Conservation (phyloP, 2,113 vertebrate species). For the Enhydra lutris region DNA sequence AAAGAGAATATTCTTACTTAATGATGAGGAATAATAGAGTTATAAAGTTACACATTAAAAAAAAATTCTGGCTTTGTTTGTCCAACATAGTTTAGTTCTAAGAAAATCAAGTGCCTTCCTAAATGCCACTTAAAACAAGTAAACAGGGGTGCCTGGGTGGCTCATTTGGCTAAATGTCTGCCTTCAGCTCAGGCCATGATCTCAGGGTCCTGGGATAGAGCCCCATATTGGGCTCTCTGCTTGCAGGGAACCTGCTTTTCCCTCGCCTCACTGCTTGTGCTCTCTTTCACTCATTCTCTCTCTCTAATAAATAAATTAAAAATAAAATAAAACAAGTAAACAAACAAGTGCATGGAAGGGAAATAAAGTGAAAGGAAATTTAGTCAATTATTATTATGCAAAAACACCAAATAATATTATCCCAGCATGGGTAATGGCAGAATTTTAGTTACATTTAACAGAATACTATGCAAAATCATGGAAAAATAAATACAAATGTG, state of each 20-base stretch:
- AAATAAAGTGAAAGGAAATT: neutral
- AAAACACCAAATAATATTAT: neutral
- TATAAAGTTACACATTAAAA: neutral
- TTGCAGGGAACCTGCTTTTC: neutral
- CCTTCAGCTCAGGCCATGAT: no score
- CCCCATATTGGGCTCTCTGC: neutral
- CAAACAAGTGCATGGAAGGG: neutral
- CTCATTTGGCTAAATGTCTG: no score
- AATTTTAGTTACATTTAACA: neutral
- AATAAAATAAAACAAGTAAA: neutral
- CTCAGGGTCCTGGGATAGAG: no score
- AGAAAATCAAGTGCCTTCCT: neutral
- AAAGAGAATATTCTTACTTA: neutral
- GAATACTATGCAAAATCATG: neutral
- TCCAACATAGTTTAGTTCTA: neutral
- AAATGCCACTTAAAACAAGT: neutral
- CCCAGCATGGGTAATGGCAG: neutral
- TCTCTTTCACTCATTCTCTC: neutral
- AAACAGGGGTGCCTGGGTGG: neutral
- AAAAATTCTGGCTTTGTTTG: neutral
- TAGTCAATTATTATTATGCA: neutral
- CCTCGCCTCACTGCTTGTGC: neutral
- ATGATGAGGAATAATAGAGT: neutral
- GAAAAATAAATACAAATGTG: neutral
- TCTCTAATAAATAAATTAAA: neutral